A percentile compares a stretch with the other conserved stretches of the same genome.
Conservation (phyloP, 1,140 invertebrate species). For the Pseudomyrmex gracilis region DNA sequence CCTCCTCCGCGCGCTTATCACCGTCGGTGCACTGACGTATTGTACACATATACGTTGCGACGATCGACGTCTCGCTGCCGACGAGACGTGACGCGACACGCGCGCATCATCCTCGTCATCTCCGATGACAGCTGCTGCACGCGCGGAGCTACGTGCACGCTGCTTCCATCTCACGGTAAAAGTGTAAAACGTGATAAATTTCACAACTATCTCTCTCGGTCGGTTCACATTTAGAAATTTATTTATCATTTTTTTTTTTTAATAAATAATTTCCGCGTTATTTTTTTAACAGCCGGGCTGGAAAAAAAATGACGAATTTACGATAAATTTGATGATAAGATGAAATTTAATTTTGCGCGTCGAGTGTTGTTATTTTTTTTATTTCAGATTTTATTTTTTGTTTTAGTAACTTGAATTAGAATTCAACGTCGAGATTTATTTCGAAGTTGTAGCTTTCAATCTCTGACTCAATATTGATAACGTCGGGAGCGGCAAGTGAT, state of each 20-base stretch:
- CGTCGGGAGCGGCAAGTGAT: too few species aligned
- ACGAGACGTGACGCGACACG: background rate
- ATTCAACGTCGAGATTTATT: background rate
- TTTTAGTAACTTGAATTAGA: background rate
- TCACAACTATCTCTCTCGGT: too few species aligned
- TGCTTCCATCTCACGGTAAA: constrained; percentile 1
- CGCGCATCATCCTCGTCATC: background rate
- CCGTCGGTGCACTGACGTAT: background rate
- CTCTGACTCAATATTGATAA: background rate
- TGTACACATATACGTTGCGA: background rate
- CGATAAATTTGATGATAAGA: too few species aligned
- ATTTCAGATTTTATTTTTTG: too few species aligned
- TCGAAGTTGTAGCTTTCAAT: background rate
- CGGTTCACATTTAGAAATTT: background rate
- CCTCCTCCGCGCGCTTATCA: constrained; percentile 26
- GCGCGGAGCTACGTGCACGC: background rate
- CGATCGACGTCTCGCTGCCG: background rate
- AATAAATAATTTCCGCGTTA: too few species aligned
- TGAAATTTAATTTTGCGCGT: too few species aligned
- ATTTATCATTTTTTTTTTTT: too few species aligned
- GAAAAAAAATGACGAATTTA: too few species aligned
- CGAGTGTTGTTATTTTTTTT: too few species aligned
- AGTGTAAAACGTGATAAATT: too few species aligned
- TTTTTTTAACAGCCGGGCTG: too few species aligned
- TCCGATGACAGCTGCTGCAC: constrained; percentile 19